Evolutionary conservation across 2,113 vertebrate species (phyloP).

Genomic region (Beaufortia kweichowensis): DNA sequence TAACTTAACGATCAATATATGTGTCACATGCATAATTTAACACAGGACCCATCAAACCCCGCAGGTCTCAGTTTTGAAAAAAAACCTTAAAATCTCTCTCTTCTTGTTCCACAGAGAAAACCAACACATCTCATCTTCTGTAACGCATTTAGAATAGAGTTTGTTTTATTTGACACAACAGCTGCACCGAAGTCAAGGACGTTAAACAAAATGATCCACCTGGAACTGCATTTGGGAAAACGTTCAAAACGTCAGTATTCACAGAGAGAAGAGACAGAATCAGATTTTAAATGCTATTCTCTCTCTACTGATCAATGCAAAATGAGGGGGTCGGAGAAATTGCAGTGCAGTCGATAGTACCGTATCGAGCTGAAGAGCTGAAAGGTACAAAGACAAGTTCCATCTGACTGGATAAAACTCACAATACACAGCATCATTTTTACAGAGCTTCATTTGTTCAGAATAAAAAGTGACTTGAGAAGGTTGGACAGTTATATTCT

Average conservation of each 20-base stretch:
- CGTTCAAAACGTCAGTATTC: constrained; percentile 9
- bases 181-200: neutral
- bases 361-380: constrained; percentile 44
- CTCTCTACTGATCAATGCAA: constrained; percentile 47
- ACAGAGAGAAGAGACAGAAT: constrained; percentile 16
- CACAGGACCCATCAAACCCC: neutral
- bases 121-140: neutral
- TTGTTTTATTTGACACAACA: neutral
- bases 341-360: constrained; percentile 34
- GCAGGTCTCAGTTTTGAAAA: neutral
- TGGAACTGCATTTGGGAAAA: constrained; percentile 1
- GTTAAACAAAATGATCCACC: neutral
- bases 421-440: constrained; percentile 23
- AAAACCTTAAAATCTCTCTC: neutral
- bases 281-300: constrained; percentile 45
- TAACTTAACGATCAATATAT: too few species aligned
- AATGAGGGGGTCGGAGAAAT: constrained; percentile 45
- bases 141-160: neutral
- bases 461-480: constrained; percentile 12
- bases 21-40: neutral
- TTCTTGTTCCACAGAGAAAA: neutral
- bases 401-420: constrained; percentile 48
- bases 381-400: constrained; percentile 56
- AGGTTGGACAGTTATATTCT: neutral
- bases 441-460: constrained; percentile 39